A percentile compares a stretch with the other conserved stretches of the same genome.
Evolutionary conservation across 30 jellyfish, hydroid and myxozoan genomes (phyloP).

Genomic region (Cassiopea xamachana): DNA sequence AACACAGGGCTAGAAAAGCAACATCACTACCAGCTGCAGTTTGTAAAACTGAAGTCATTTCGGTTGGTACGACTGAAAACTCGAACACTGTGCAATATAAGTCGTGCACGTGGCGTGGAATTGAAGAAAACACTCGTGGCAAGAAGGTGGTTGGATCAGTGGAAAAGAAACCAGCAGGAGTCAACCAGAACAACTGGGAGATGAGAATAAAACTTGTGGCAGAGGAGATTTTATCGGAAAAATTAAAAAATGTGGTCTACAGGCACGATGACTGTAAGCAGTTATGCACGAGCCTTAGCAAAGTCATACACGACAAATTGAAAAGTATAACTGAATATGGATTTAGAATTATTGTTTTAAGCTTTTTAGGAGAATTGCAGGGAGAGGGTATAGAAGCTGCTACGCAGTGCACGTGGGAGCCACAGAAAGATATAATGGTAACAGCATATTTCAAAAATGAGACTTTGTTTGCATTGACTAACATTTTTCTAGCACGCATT

Average conservation of each 20-base stretch:
- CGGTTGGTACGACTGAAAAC: slow-evolving; percentile 41
- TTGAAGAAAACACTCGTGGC: neutral
- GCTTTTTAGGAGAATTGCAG: slow-evolving; percentile 78
- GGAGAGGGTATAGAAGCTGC: slow-evolving; percentile 88
- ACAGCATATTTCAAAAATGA: slow-evolving; percentile 77
- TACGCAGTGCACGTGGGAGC: slow-evolving; percentile 91
- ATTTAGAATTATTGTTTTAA: slow-evolving; percentile 66
- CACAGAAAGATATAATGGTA: slow-evolving; percentile 72
- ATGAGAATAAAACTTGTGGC: slow-evolving; percentile 32
- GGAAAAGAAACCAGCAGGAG: slow-evolving; percentile 8
- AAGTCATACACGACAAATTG: slow-evolving; percentile 72
- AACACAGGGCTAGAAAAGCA: slow-evolving; percentile 11
- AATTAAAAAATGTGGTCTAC: slow-evolving; percentile 40
- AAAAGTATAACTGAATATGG: slow-evolving; percentile 34
- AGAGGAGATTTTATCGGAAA: slow-evolving; percentile 43
- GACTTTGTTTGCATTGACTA: slow-evolving; percentile 76
- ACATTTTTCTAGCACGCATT: slow-evolving; percentile 56
- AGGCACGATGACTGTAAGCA: slow-evolving; percentile 66
- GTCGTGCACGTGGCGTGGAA: slow-evolving; percentile 69
- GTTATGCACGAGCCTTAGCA: slow-evolving; percentile 59
- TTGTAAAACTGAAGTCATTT: slow-evolving; percentile 47
- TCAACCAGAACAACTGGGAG: slow-evolving; percentile 57
- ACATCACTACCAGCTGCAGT: slow-evolving; percentile 14
- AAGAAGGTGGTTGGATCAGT: neutral
- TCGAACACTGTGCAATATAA: slow-evolving; percentile 14